Percentiles rank a stretch among this genome's conserved stretches.
These are phyloP conservation scores for Aphaenogaster floridana DNA, from an alignment of 1,140 invertebrate species.

Conservation along the genomic window DNA sequence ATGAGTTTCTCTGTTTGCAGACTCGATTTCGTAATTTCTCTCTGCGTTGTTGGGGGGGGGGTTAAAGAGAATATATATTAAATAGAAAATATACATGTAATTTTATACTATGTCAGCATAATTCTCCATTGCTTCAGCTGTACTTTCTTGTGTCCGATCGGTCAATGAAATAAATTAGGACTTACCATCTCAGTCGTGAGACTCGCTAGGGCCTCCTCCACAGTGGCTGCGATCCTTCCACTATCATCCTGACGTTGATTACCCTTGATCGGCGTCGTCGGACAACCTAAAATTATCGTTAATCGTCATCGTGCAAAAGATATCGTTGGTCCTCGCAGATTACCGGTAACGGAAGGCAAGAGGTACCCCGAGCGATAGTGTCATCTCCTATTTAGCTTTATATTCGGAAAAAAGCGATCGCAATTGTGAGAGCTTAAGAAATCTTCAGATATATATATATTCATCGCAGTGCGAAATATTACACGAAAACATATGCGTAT, in stretches of 20 bases:
- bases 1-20: neutral
- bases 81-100: neutral
- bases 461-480: neutral
- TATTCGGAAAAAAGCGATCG: neutral
- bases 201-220: constrained; percentile 91
- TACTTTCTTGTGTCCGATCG: constrained; percentile 60
- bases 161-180: constrained; percentile 65
- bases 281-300: constrained; percentile 87
- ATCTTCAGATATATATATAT: neutral
- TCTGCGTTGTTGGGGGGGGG: neutral
- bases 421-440: constrained; percentile 2
- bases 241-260: constrained; percentile 80
- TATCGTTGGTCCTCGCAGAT: constrained; percentile 18
- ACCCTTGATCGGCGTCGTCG: constrained; percentile 87
- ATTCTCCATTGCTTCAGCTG: neutral
- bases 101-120: constrained; percentile 2
- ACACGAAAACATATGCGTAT: constrained; percentile 5
- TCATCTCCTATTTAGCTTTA: constrained; percentile 21
- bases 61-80: neutral
- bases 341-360: constrained; percentile 18
- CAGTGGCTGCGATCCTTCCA: constrained; percentile 86
- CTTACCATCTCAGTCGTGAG: constrained; percentile 94
- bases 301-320: constrained; percentile 72
- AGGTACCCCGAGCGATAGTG: constrained; percentile 39
- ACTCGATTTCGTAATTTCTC: neutral